Conservation (phyloP, 2,113 vertebrate genomes). For the Myotis lucifugus region DNA sequence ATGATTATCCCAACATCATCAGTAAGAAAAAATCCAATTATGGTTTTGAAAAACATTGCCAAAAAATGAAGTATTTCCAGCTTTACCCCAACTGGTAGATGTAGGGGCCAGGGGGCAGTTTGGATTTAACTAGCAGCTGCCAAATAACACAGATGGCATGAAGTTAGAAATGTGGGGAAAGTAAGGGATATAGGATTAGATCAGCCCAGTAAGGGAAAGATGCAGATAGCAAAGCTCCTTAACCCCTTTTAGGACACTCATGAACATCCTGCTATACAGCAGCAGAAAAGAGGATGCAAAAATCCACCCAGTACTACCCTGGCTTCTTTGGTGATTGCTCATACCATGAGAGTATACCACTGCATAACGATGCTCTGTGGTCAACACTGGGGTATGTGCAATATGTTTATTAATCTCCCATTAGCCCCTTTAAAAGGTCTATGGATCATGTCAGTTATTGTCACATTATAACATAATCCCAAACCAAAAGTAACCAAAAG, state of each 20-base stretch:
- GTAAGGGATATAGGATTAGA: background rate
- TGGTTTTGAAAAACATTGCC: background rate
- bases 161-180: constrained; percentile 5
- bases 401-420: background rate
- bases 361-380: accelerated
- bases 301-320: too few relatives aligned
- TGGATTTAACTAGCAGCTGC: background rate
- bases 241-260: background rate
- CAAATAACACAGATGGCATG: constrained; percentile 52
- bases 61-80: constrained; percentile 31
- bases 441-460: background rate
- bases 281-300: background rate
- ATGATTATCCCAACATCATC: background rate
- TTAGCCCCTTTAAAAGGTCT: background rate
- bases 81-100: constrained; percentile 11
- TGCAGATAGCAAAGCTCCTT: background rate
- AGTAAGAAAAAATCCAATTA: constrained; percentile 22
- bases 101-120: background rate
- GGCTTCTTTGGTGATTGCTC: background rate
- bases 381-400: background rate
- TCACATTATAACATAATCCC: background rate
- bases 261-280: background rate
- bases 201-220: background rate
- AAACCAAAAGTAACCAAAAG: background rate
- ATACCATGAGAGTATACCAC: background rate